Conservation (phyloP, 2,113 vertebrate genomes). For the Caloenas nicobarica region DNA sequence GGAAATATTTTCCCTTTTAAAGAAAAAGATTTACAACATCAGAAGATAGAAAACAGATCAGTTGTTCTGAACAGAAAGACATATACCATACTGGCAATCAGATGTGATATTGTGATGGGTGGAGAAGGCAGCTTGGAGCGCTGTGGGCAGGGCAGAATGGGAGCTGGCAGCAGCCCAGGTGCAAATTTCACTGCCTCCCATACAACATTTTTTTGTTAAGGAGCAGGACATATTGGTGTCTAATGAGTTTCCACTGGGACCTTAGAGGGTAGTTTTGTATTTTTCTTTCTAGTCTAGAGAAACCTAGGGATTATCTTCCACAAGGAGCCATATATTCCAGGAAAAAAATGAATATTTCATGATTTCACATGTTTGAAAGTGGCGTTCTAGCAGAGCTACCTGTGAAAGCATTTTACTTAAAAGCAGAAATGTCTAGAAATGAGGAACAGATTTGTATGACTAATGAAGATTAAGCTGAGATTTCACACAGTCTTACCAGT, state of each 20-base stretch:
- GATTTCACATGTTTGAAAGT: not conserved
- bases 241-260: not conserved
- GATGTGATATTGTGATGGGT: not conserved
- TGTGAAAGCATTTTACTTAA: conserved; percentile 4
- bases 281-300: not conserved
- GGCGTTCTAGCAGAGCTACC: not conserved
- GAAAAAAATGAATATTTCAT: not conserved
- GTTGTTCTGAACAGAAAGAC: not conserved
- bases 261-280: not conserved
- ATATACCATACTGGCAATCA: not conserved
- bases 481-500: conserved; percentile 21
- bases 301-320: not conserved
- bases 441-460: conserved; percentile 4
- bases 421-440: not conserved
- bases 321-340: not conserved
- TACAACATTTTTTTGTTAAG: not conserved
- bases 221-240: not conserved
- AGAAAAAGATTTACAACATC: not conserved
- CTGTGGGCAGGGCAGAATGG: not conserved
- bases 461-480: conserved; percentile 16
- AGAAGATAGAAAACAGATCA: not conserved
- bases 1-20: not conserved
- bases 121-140: not conserved
- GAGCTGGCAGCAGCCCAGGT: accelerated
- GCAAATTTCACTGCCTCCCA: not conserved